Percentiles rank a stretch among this genome's conserved stretches.
These are phyloP conservation scores for Lophius americanus DNA, from an alignment of 2,797 vertebrate species.

Conservation along the genomic window DNA sequence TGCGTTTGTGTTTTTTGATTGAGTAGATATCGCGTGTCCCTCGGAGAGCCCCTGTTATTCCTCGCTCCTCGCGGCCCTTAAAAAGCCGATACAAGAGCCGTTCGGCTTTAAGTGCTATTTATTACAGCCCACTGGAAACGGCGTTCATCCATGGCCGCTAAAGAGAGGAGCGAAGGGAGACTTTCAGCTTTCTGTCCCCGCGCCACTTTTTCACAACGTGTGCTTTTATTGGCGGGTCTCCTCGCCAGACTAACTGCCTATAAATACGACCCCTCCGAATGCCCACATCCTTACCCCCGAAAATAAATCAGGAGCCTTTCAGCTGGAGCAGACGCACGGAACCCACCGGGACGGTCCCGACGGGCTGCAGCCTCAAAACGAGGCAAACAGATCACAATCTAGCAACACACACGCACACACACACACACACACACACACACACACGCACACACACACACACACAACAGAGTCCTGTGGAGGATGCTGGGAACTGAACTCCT, in stretches of 20 bases:
- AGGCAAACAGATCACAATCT: constrained; percentile 54
- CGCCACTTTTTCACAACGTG: constrained; percentile 67
- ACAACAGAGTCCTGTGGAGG: constrained; percentile 46
- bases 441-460: constrained; percentile 57
- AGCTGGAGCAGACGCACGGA: constrained; percentile 64
- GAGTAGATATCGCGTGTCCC: constrained; percentile 14
- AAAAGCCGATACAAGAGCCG: constrained; percentile 60
- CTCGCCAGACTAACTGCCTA: constrained; percentile 73
- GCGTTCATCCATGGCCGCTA: constrained; percentile 62
- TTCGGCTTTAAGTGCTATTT: constrained; percentile 66
- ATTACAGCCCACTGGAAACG: constrained; percentile 71
- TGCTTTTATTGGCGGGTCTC: constrained; percentile 78
- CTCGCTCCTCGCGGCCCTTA: constrained; percentile 33
- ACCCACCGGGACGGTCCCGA: constrained; percentile 60
- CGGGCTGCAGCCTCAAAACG: constrained; percentile 45
- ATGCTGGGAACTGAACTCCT: constrained; percentile 40
- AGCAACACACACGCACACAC: constrained; percentile 30
- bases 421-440: constrained; percentile 33
- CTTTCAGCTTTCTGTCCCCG: constrained; percentile 70
- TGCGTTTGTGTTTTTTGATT: constrained; percentile 6
- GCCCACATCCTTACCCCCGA: constrained; percentile 81
- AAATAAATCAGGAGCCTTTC: constrained; percentile 77
- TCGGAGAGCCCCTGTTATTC: constrained; percentile 40
- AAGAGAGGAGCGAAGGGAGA: constrained; percentile 52
- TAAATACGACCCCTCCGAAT: constrained; percentile 83